These are phyloP conservation scores for Ornithoptera alexandrae DNA, from an alignment of 2,888 invertebrate genomes.

Conservation along the genomic window DNA sequence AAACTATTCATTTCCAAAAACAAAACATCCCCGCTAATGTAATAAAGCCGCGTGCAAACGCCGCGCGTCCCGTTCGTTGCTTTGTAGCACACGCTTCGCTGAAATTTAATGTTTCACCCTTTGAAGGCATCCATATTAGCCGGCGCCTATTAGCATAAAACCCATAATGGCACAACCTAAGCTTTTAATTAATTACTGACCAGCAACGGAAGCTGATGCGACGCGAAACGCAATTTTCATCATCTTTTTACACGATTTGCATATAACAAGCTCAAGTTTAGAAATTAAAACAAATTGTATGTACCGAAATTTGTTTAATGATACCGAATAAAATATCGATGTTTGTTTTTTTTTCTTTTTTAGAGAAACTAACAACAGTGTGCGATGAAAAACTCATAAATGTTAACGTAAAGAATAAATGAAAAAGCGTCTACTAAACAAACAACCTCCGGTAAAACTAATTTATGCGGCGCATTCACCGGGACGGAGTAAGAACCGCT, in stretches of 20 bases:
- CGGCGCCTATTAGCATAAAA: constrained; percentile 72
- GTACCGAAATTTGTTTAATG: neutral
- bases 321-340: constrained; percentile 35
- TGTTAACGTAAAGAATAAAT: constrained; percentile 63
- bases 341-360: constrained; percentile 13
- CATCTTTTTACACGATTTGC: constrained; percentile 52
- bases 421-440: constrained; percentile 62
- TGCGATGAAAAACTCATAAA: constrained; percentile 65
- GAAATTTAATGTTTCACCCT: constrained; percentile 70
- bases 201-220: constrained; percentile 52
- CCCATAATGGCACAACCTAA: constrained; percentile 67
- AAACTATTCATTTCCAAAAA: constrained; percentile 35
- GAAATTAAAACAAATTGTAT: constrained; percentile 26
- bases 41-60: constrained; percentile 46
- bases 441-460: constrained; percentile 77
- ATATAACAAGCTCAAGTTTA: constrained; percentile 42
- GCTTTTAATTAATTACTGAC: constrained; percentile 75
- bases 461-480: constrained; percentile 71
- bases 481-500: constrained; percentile 57
- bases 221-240: constrained; percentile 46
- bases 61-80: constrained; percentile 40
- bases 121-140: constrained; percentile 70
- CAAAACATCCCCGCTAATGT: constrained; percentile 44
- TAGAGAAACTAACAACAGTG: constrained; percentile 37
- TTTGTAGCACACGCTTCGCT: constrained; percentile 53